Base-by-base conservation (phyloP, 2,888 invertebrate genomes). In the Anthophora plumipes region DNA sequence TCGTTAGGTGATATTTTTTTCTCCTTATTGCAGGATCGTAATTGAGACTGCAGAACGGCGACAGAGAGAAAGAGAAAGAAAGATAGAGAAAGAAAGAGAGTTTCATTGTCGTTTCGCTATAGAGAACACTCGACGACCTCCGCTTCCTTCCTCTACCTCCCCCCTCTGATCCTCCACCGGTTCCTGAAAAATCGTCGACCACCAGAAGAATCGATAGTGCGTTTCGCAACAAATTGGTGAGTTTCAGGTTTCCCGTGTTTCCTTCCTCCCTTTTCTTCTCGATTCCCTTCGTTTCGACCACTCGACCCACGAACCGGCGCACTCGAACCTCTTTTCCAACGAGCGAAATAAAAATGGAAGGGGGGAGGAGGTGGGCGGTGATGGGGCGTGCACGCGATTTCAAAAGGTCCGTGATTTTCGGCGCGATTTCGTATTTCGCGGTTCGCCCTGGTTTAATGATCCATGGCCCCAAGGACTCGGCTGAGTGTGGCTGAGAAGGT, bases 401-500 rank as follows among this genome's bases (percentile, higher is more conserved):
- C 85, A 85, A 88, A 90, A 88, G 87, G 89, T 90, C 77, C 85
- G 88, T 88, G 88, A 90, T 91, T 90, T 91, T 89, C 88, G 85
- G 87, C 83, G 87, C 87, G 89, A 90, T 89, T 88, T 90, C 86
- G 86, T 89, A 85, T 90, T 91, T 90, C 88, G 85, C 89, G 90
- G 90, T 90, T 88, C 86, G 82, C 88, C 82, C 88, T 85, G 90
- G 90, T 92, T 31, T 92, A 92, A 92, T 91, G 92, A 92, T 92
- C 92, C 92, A 86, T 91, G 88, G 83, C 87, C 82, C 85, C 86
- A 90, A 92, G 92, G 91, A 91, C 89, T 86, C 72, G 88, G 89
- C 89, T 91, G 91, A 92, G 92, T 92, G 91, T 91, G 92, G 92
- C 92, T 91, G 91, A 92, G 92, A 86, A 89, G 91, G 92, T 92